These are phyloP conservation scores for Orius insidiosus DNA, from an alignment of 1,140 invertebrate species.

Conservation along the genomic window DNA sequence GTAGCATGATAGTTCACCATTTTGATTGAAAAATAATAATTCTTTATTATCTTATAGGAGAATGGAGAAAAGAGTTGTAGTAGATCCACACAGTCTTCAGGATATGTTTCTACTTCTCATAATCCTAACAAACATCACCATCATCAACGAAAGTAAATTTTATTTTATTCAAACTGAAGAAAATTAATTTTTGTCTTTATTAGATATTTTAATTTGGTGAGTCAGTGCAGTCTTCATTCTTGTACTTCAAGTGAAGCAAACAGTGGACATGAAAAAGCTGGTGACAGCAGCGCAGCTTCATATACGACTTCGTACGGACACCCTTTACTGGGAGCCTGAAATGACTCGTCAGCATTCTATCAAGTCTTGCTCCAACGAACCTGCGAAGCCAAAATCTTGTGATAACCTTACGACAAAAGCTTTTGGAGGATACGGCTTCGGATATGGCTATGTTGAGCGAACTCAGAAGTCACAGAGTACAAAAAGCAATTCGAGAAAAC, in stretches of 20 bases:
- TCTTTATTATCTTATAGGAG: neutral
- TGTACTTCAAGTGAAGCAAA: slow-evolving; percentile 57
- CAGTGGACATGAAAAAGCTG: slow-evolving; percentile 19
- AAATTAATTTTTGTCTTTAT: neutral
- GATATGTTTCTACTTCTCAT: slow-evolving; percentile 11
- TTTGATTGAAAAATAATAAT: neutral
- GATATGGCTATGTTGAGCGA: slow-evolving; percentile 44
- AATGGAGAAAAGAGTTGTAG: slow-evolving; percentile 13
- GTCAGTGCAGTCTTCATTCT: slow-evolving; percentile 62
- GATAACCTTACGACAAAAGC: slow-evolving; percentile 69
- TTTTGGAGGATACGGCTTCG: slow-evolving; percentile 64
- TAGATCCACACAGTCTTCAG: slow-evolving; percentile 2
- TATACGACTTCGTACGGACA: slow-evolving; percentile 69
- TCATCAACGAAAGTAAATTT: slow-evolving; percentile 7
- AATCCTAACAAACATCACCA: slow-evolving; percentile 14
- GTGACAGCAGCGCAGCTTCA: slow-evolving; percentile 47
- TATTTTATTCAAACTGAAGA: no score
- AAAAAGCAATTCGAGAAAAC: slow-evolving; percentile 13
- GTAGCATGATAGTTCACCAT: neutral
- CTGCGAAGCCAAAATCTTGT: slow-evolving; percentile 65
- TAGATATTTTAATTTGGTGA: slow-evolving; percentile 26
- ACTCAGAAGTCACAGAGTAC: slow-evolving; percentile 11
- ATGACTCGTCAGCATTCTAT: slow-evolving; percentile 21
- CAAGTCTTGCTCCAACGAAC: slow-evolving; percentile 19
- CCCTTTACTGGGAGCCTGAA: slow-evolving; percentile 46